Conservation (phyloP, 2,113 vertebrate species). For the Lipotes vexillifer region DNA sequence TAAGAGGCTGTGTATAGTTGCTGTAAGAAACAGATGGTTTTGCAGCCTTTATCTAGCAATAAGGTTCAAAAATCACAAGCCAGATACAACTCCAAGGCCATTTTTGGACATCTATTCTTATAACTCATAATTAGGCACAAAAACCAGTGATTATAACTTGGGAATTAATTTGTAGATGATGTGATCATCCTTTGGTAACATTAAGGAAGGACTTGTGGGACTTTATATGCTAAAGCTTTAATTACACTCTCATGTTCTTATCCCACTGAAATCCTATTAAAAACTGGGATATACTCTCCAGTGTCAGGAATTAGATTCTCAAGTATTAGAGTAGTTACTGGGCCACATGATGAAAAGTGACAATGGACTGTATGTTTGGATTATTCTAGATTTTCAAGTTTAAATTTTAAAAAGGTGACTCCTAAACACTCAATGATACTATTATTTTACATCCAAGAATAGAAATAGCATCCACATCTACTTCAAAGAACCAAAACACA, state of each 20-base stretch:
- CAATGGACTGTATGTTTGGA: neutral
- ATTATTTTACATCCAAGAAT: neutral
- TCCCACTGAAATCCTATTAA: neutral
- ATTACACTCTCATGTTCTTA: neutral
- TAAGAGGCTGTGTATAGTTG: neutral
- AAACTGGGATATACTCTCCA: neutral
- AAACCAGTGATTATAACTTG: neutral
- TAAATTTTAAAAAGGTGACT: neutral
- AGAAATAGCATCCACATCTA: neutral
- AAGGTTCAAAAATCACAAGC: neutral
- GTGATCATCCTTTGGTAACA: neutral
- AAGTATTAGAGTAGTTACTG: neutral
- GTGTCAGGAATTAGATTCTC: neutral
- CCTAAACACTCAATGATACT: neutral
- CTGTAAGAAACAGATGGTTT: neutral
- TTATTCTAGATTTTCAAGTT: neutral
- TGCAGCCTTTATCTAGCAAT: neutral
- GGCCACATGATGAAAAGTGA: neutral
- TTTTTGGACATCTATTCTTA: neutral
- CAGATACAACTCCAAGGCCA: neutral
- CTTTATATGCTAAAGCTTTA: neutral
- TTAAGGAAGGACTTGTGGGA: neutral
- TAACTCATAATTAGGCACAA: neutral
- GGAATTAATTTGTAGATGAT: neutral
- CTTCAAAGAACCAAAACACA: neutral